Evolutionary conservation across 2,888 invertebrate genomes (phyloP).

Genomic region (Oxytorus armatus): DNA sequence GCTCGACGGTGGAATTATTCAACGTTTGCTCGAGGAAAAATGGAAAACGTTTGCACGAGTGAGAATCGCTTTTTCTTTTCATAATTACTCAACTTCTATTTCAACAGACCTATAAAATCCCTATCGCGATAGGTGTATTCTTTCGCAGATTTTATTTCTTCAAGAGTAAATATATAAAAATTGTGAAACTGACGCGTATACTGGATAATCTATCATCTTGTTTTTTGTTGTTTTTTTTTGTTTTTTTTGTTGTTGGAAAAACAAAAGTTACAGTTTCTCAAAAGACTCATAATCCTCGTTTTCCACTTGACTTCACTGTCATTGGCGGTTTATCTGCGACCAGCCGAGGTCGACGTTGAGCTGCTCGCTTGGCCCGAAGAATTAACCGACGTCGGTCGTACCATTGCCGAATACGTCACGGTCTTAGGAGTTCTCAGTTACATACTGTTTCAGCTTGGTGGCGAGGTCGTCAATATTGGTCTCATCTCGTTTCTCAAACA

Average conservation of each 20-base stretch:
- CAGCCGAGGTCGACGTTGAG: slow-evolving; percentile 87
- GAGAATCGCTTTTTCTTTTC: slow-evolving; percentile 77
- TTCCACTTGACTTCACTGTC: slow-evolving; percentile 95
- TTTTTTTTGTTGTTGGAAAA: too few relatives aligned
- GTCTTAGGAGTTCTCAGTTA: slow-evolving; percentile 94
- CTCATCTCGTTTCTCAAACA: slow-evolving; percentile 95
- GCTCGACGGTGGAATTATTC: slow-evolving; percentile 99
- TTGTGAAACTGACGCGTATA: neutral
- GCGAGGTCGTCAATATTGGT: slow-evolving; percentile 98
- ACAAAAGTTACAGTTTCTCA: slow-evolving; percentile 95
- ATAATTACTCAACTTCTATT: slow-evolving; percentile 33
- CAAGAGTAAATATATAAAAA: neutral
- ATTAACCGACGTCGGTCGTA: slow-evolving; percentile 84
- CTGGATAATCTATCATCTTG: too few relatives aligned
- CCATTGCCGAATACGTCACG: slow-evolving; percentile 90
- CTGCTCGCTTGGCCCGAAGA: slow-evolving; percentile 86
- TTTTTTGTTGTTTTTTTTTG: too few relatives aligned
- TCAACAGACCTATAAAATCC: slow-evolving; percentile 7
- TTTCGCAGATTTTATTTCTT: slow-evolving; percentile 3
- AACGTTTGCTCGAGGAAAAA: slow-evolving; percentile 98
- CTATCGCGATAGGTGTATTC: slow-evolving; percentile 20
- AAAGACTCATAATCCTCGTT: slow-evolving; percentile 94
- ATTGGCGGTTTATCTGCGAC: slow-evolving; percentile 96
- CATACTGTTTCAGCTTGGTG: slow-evolving; percentile 95
- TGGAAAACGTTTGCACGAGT: slow-evolving; percentile 99